These are phyloP conservation scores for Nyctereutes procyonoides DNA, from an alignment of 2,113 vertebrate genomes.

Conservation along the genomic window DNA sequence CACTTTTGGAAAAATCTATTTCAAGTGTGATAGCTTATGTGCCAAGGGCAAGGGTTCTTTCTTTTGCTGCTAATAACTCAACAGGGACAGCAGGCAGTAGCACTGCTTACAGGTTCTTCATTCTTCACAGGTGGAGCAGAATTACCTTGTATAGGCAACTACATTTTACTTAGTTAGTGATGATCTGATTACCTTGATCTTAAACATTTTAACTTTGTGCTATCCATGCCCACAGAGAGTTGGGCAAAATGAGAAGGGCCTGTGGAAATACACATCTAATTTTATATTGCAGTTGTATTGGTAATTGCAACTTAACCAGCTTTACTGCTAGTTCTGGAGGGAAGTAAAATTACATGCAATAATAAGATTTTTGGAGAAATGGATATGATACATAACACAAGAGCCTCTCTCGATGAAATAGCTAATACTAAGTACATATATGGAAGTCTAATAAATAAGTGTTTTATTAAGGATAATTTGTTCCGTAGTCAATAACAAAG, in stretches of 20 bases:
- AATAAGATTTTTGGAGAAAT: slow-evolving; percentile 80
- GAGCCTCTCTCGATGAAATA: slow-evolving; percentile 74
- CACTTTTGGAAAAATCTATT: slow-evolving; percentile 86
- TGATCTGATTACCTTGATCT: slow-evolving; percentile 82
- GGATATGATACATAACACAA: slow-evolving; percentile 80
- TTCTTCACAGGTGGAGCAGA: slow-evolving; percentile 78
- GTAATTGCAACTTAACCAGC: slow-evolving; percentile 78
- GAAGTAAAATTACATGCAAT: slow-evolving; percentile 80
- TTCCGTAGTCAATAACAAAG: slow-evolving; percentile 61
- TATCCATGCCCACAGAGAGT: slow-evolving; percentile 72
- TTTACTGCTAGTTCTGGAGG: slow-evolving; percentile 72
- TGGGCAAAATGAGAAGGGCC: slow-evolving; percentile 56
- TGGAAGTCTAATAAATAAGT: slow-evolving; percentile 56
- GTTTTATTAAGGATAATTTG: slow-evolving; percentile 68
- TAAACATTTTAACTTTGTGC: slow-evolving; percentile 80
- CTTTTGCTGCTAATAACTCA: slow-evolving; percentile 85
- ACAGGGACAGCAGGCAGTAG: slow-evolving; percentile 58
- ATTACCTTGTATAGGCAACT: background rate
- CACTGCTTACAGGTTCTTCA: slow-evolving; percentile 78
- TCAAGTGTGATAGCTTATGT: slow-evolving; percentile 80
- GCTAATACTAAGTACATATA: slow-evolving; percentile 69
- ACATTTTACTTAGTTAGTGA: slow-evolving; percentile 74
- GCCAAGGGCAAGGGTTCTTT: slow-evolving; percentile 83
- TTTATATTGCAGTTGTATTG: slow-evolving; percentile 79
- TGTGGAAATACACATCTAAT: slow-evolving; percentile 78